Evolutionary conservation across 1,140 invertebrate genomes (phyloP).

Genomic region (Anoplophora glabripennis): DNA sequence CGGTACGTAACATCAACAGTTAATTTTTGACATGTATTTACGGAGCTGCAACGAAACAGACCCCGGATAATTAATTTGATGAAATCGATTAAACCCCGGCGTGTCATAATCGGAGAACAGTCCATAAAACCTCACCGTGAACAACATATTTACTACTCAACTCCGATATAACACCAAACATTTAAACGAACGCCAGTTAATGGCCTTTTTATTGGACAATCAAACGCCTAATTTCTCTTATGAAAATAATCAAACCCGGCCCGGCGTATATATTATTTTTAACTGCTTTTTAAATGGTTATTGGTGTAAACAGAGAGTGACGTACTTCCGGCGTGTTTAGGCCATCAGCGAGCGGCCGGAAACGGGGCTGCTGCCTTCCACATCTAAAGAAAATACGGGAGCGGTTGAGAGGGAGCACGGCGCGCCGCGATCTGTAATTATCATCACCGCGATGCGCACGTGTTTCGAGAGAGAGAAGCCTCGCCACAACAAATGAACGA

Average conservation of each 20-base stretch:
- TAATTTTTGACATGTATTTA: too few relatives aligned
- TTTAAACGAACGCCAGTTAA: slow-evolving; percentile 36
- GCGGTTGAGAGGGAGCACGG: too few relatives aligned
- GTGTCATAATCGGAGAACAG: slow-evolving; percentile 16
- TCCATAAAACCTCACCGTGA: slow-evolving; percentile 26
- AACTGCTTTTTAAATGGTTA: slow-evolving; percentile 43
- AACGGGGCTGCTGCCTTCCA: slow-evolving; percentile 17
- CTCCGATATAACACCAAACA: slow-evolving; percentile 27
- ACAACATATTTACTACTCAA: slow-evolving; percentile 28
- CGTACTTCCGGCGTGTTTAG: slow-evolving; percentile 39
- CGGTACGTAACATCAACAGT: too few relatives aligned
- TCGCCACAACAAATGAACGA: too few relatives aligned
- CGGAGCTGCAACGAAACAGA: too few relatives aligned
- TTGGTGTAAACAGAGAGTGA: slow-evolving; percentile 42
- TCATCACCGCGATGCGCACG: too few relatives aligned
- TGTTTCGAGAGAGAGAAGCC: too few relatives aligned
- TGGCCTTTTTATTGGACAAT: slow-evolving; percentile 41
- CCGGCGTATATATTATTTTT: slow-evolving; percentile 35
- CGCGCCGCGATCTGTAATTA: too few relatives aligned
- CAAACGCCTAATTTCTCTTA: slow-evolving; percentile 41
- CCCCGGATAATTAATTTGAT: slow-evolving; percentile 3
- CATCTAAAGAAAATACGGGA: slow-evolving; percentile 32
- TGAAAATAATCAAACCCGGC: slow-evolving; percentile 40
- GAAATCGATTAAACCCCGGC: slow-evolving; percentile 2
- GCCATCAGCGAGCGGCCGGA: slow-evolving; percentile 27